These are phyloP conservation scores for Epinephelus lanceolatus DNA, from an alignment of 2,113 vertebrate genomes.

Conservation along the genomic window DNA sequence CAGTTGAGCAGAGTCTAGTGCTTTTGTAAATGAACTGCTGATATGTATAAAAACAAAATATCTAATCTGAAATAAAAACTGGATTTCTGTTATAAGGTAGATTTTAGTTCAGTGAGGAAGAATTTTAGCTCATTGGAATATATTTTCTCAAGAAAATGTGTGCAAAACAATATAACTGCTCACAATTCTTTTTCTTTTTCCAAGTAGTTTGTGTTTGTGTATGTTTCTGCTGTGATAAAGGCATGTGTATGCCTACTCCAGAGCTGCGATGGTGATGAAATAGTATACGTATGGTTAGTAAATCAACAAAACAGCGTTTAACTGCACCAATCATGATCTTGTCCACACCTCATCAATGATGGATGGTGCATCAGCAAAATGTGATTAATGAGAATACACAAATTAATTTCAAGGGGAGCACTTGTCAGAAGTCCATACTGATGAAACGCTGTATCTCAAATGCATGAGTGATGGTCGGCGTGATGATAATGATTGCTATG, in stretches of 20 bases:
- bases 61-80: not conserved
- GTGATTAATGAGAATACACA: conserved; percentile 80
- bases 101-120: not conserved
- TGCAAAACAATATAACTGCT: not conserved
- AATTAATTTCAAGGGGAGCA: conserved; percentile 80
- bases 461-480: conserved; percentile 64
- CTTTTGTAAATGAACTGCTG: not conserved
- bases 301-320: conserved; percentile 77
- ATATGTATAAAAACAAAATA: not conserved
- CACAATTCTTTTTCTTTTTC: not conserved
- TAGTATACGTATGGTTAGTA: conserved; percentile 62
- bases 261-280: conserved; percentile 60
- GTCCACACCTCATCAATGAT: conserved; percentile 76
- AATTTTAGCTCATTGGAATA: not conserved
- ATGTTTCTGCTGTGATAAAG: not conserved
- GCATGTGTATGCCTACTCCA: not conserved
- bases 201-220: not conserved
- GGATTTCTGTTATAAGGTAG: not conserved
- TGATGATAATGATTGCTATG: conserved; percentile 65
- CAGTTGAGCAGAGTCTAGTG: not conserved
- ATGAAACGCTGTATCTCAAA: conserved; percentile 71
- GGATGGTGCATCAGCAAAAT: conserved; percentile 79
- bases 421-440: conserved; percentile 73
- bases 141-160: not conserved
- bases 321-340: conserved; percentile 55